Conservation (phyloP, 2,797 vertebrate genomes). For the Scleropages formosus region DNA sequence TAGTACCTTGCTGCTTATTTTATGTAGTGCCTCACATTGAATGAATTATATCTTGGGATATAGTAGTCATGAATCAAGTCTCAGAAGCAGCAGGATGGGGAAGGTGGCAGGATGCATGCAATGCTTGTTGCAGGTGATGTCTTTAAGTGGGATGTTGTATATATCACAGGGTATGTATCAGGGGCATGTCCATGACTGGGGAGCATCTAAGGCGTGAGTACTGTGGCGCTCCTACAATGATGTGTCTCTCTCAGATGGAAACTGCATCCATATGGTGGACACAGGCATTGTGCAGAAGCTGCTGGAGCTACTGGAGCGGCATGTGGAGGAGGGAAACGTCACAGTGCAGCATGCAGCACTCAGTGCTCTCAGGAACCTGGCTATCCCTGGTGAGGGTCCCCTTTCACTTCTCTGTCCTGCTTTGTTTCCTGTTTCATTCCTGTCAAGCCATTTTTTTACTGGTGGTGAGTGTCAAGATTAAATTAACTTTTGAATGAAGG, state of each 20-base stretch:
- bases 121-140: not conserved
- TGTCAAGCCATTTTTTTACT: too few relatives aligned
- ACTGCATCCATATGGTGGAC: conserved; percentile 99
- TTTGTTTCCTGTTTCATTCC: too few relatives aligned
- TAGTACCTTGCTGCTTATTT: not conserved
- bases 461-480: too few relatives aligned
- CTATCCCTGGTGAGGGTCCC: conserved; percentile 84
- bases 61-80: not conserved
- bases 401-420: not conserved
- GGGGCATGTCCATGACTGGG: not conserved
- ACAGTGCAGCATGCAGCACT: conserved; percentile 94
- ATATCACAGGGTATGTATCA: not conserved
- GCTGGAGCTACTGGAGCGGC: conserved; percentile 87
- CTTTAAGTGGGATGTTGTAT: not conserved
- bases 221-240: conserved; percentile 24
- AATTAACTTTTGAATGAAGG: too few relatives aligned
- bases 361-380: conserved; percentile 91
- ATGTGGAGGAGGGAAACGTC: conserved; percentile 93
- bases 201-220: too few relatives aligned
- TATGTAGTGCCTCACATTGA: not conserved
- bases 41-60: conserved; percentile 9
- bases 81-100: not conserved
- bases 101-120: not conserved
- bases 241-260: conserved; percentile 74
- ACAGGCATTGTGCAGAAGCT: conserved; percentile 93